Conservation (phyloP, 2,888 invertebrate species). For the Ernsta delagoae region DNA sequence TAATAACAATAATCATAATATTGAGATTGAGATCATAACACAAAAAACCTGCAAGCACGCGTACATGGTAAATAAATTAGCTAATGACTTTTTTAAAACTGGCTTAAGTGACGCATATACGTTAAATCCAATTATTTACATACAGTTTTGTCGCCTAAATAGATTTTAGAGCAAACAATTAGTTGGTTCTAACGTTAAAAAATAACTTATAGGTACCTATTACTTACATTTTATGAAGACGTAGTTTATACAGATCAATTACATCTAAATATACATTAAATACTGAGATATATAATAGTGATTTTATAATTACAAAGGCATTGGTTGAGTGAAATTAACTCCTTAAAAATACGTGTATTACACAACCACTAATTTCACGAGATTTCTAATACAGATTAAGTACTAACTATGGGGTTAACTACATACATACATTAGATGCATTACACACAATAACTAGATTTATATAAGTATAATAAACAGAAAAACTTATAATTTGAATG, state of each 20-base stretch:
- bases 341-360: background rate
- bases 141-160: background rate
- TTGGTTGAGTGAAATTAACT: background rate
- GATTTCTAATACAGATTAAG: background rate
- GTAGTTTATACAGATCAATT: background rate
- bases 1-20: too few relatives aligned
- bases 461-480: background rate
- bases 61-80: background rate
- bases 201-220: background rate
- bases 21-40: constrained; percentile 33
- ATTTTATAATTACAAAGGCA: constrained; percentile 2
- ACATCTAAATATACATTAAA: background rate
- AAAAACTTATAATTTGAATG: too few relatives aligned
- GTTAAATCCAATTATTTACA: background rate
- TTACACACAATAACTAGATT: background rate
- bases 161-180: background rate
- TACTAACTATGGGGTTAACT: background rate
- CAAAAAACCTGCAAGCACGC: constrained; percentile 14
- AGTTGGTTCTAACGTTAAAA: background rate
- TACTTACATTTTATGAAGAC: background rate
- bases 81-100: constrained; percentile 7
- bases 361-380: constrained; percentile 3
- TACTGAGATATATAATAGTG: background rate
- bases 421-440: background rate
- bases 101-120: background rate